Conservation (phyloP, 2,113 vertebrate species). For the Rhynchopsitta pachyrhyncha region DNA sequence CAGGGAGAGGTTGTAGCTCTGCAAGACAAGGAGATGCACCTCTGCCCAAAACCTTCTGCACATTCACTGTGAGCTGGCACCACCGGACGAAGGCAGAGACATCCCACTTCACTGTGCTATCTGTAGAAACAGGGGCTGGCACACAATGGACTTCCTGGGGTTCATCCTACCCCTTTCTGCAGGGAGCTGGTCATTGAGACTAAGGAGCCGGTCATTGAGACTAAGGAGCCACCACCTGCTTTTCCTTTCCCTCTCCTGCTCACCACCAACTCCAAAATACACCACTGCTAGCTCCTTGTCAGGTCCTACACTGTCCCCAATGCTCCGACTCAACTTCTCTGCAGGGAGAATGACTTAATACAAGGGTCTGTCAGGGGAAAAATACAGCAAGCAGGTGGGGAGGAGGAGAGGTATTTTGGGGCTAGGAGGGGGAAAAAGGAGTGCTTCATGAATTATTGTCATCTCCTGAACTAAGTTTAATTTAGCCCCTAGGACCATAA, state of each 20-base stretch:
- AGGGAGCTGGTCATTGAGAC: neutral
- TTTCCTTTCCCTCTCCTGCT: neutral
- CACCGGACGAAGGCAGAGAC: neutral
- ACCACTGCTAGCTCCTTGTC: neutral
- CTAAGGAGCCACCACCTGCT: neutral
- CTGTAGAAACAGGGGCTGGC: neutral
- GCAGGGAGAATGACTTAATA: neutral
- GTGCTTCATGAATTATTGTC: neutral
- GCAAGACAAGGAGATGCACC: neutral
- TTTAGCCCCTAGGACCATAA: neutral
- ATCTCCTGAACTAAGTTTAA: neutral
- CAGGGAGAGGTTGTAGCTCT: neutral
- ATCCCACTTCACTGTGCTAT: neutral
- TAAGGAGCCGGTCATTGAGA: neutral
- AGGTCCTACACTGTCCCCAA: too few species aligned
- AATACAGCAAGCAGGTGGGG: neutral
- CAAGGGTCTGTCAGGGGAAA: neutral
- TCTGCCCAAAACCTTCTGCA: neutral
- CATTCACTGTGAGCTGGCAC: neutral
- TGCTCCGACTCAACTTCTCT: accelerated
- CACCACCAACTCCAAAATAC: neutral
- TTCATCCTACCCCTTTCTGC: neutral
- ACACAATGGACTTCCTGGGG: neutral
- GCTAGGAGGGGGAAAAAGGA: neutral
- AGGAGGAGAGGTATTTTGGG: neutral